Conservation (phyloP, 2,113 vertebrate genomes). For the Pseudonaja textilis region DNA sequence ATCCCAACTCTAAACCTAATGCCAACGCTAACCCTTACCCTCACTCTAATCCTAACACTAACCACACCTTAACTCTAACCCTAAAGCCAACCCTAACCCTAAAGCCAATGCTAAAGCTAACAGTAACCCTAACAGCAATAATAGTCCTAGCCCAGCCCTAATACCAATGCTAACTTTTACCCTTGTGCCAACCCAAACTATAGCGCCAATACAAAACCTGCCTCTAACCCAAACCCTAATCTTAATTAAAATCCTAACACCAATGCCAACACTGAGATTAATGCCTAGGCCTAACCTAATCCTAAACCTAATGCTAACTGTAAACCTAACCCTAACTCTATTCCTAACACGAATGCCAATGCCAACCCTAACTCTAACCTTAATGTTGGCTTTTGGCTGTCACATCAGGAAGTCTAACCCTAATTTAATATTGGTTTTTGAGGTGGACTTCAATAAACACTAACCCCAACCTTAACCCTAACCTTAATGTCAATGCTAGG, state of each 20-base stretch:
- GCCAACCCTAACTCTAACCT: neutral
- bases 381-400: neutral
- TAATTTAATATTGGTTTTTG: neutral
- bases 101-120: neutral
- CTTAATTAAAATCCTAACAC: neutral
- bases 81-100: neutral
- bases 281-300: neutral
- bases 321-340: neutral
- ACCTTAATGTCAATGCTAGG: neutral
- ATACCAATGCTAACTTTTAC: neutral
- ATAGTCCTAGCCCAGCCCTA: neutral
- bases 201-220: neutral
- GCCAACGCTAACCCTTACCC: neutral
- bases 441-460: neutral
- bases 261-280: neutral
- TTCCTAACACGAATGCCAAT: neutral
- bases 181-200: neutral
- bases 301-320: neutral
- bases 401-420: neutral
- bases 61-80: neutral
- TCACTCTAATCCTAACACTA: neutral
- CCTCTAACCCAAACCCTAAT: neutral
- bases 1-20: neutral
- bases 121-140: neutral
- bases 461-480: neutral